Conservation (phyloP, 2,888 invertebrate genomes). For the Scaptomyza tumidula region DNA sequence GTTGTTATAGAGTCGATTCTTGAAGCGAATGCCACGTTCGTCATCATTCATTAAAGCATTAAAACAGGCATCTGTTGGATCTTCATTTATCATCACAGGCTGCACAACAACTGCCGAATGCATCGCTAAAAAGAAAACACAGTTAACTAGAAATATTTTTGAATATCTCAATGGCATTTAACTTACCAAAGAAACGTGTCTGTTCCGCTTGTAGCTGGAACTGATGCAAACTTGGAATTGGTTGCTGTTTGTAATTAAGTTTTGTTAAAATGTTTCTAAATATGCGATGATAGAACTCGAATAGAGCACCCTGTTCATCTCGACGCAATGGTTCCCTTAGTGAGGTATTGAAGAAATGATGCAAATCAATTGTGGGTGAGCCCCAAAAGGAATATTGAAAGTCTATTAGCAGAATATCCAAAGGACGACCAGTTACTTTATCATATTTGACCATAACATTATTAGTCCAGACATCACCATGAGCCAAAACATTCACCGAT, state of each 20-base stretch:
- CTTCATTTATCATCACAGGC: constrained; percentile 81
- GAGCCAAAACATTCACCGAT: constrained; percentile 82
- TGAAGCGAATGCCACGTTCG: constrained; percentile 80
- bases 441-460: constrained; percentile 84
- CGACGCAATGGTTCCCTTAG: constrained; percentile 78
- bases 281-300: constrained; percentile 79
- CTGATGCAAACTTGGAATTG: constrained; percentile 79
- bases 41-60: constrained; percentile 82
- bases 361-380: constrained; percentile 82
- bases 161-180: background rate
- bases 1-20: constrained; percentile 80
- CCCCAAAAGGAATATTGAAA: constrained; percentile 84
- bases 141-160: background rate
- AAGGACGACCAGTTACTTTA: constrained; percentile 58
- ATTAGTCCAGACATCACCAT: constrained; percentile 84
- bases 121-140: constrained; percentile 63
- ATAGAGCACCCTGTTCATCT: constrained; percentile 75
- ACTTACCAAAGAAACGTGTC: constrained; percentile 80
- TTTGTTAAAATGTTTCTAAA: constrained; percentile 71
- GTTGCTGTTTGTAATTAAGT: constrained; percentile 67
- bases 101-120: constrained; percentile 80
- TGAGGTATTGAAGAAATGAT: constrained; percentile 83
- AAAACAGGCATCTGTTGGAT: constrained; percentile 82
- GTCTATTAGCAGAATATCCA: constrained; percentile 82
- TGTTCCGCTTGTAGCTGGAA: constrained; percentile 78